Evolutionary conservation across 2,888 invertebrate species (phyloP), one percentile per base, ranked within the genome.

Genomic region (Reticulitermes lucifugus): DNA sequence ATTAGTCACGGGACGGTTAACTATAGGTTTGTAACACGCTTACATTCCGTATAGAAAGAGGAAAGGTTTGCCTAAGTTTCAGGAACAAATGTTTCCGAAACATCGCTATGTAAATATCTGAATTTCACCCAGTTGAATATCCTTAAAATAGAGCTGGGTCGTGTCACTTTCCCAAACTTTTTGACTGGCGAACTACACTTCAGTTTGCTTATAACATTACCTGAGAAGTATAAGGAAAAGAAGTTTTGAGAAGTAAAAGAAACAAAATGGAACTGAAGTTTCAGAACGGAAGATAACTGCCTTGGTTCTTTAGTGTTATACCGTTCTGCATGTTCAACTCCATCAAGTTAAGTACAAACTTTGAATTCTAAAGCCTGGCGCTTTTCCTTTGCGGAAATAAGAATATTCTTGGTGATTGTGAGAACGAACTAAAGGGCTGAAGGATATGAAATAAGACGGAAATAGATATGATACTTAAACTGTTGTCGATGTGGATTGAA

Each of bases 151-250:
- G 55, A 55, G 14, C 55, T 5, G 4, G n/a, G 65, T 1, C 9
- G n/a, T n/a, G 25, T 65, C 65, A 10, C 65, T 65, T 65, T 65
- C 25, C n/a, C n/a, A n/a, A 25, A 65, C 65, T 65, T 65, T 65
- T 25, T 7, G 9, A 65, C 65, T 25, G n/a, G 65, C n/a, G n/a
- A 25, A 25, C 65, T n/a, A 65, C 12, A 41, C 41, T 73, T 73
- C 35, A 73, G 35, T 73, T 73, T 73, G 14, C 73, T 41, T 73
- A 73, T 41, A 41, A 4, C 29, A 73, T 73, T 73, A 73, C 73
- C 41, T 41, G 18, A 41, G 35, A 41, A 73, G 73, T 41, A 73
- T 35, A 73, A 41, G 73, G 41, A 73, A 10, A 29, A 14, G 25
- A 41, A 29, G 29, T 73, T 73, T 21, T 41, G 14, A 29, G 73